Percentiles rank a stretch among this genome's conserved stretches.
Evolutionary conservation across 2,113 vertebrate genomes (phyloP).

Genomic region (Campylomormyrus numenius): DNA sequence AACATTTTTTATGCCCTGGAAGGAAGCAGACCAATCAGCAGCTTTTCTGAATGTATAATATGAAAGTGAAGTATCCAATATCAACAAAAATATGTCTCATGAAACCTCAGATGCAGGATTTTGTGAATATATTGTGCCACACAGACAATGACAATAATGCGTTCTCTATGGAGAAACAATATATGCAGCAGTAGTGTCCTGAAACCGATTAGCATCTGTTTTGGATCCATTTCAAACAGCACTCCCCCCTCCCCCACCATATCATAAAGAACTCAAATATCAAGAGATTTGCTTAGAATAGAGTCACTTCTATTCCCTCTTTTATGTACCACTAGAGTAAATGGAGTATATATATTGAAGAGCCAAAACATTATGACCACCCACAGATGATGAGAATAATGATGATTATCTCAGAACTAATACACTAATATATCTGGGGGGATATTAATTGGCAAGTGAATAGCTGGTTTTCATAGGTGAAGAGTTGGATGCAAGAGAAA

Average conservation of each 20-base stretch:
- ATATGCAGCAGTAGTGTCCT: neutral
- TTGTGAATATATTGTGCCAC: neutral
- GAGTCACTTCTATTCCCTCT: neutral
- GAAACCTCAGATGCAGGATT: neutral
- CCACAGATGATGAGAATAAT: neutral
- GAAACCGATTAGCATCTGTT: neutral
- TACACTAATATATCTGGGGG: neutral
- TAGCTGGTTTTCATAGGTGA: neutral
- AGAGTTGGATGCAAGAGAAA: neutral
- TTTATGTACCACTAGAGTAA: neutral
- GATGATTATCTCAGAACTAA: neutral
- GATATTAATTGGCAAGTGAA: neutral
- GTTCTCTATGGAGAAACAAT: neutral
- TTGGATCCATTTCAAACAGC: neutral
- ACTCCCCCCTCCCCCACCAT: neutral
- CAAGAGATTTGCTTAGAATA: neutral
- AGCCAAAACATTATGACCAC: neutral
- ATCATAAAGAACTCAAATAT: neutral
- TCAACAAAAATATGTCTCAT: neutral
- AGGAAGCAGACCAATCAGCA: neutral
- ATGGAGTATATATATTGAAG: neutral
- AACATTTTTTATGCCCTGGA: neutral
- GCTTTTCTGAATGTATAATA: neutral
- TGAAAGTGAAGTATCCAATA: neutral
- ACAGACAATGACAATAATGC: neutral